Conservation (phyloP, 2,797 vertebrate species). For the Lacerta agilis region DNA sequence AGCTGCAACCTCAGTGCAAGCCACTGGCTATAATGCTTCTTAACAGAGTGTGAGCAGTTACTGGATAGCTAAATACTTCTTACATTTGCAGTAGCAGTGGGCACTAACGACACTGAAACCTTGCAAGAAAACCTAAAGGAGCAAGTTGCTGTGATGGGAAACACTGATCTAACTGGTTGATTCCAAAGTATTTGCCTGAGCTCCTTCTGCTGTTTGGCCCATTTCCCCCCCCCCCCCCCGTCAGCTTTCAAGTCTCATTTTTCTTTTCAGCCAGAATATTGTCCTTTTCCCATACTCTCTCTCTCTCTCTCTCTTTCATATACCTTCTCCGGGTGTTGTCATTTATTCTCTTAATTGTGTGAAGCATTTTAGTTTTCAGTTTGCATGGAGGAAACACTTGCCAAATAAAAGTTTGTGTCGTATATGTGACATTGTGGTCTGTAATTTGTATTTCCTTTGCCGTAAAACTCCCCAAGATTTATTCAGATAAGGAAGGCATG, state of each 20-base stretch:
- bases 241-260: background rate
- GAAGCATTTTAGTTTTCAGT: conserved; percentile 30
- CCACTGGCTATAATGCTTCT: background rate
- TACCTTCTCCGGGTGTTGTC: conserved; percentile 19
- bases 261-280: background rate
- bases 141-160: no score
- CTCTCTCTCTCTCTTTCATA: background rate
- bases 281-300: background rate
- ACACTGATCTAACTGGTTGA: background rate
- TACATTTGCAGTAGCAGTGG: no score
- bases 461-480: conserved; percentile 47
- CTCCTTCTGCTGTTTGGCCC: background rate
- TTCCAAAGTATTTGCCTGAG: background rate
- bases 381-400: conserved; percentile 38
- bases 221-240: background rate
- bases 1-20: background rate
- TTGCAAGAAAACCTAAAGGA: background rate
- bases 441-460: conserved; percentile 59
- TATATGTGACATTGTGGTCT: conserved; percentile 47
- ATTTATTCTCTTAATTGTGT: conserved; percentile 42
- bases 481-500: conserved; percentile 58
- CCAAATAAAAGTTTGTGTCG: conserved; percentile 51
- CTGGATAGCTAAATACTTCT: background rate
- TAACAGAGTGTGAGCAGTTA: background rate
- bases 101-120: background rate